phyloP scores from a whole-genome alignment of 2,113 vertebrate genomes.

The Hydrolagus affinis region DNA sequence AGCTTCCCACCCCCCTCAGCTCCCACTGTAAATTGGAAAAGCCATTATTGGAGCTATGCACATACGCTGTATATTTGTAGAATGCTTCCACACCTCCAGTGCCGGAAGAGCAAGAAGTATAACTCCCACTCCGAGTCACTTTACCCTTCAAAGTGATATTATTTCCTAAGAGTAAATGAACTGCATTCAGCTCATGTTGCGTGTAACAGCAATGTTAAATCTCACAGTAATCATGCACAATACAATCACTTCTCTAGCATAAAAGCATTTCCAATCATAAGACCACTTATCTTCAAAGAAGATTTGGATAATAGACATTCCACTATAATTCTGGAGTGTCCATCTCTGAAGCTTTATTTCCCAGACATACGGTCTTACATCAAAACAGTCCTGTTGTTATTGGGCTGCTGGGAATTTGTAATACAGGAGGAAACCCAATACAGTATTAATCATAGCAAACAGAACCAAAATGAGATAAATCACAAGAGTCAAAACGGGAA shows the following conservation, averaged over 20 bases:
- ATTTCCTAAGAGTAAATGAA: too few species aligned
- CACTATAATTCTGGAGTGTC: background rate
- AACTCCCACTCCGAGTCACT: too few species aligned
- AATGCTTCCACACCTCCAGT: too few species aligned
- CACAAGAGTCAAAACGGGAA: slow-evolving; percentile 13
- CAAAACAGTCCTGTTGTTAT: slow-evolving; percentile 4
- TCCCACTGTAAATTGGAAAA: too few species aligned
- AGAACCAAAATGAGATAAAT: slow-evolving; percentile 24
- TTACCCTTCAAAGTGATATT: too few species aligned
- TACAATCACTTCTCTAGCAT: too few species aligned
- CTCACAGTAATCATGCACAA: background rate
- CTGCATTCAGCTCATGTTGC: too few species aligned
- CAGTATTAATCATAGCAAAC: slow-evolving; percentile 31
- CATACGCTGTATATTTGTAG: too few species aligned
- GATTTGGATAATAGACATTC: background rate
- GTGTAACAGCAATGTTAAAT: background rate
- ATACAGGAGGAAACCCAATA: slow-evolving; percentile 23
- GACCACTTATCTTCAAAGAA: background rate
- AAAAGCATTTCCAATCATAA: slow-evolving; percentile 7
- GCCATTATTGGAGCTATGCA: too few species aligned
- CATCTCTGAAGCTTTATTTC: background rate
- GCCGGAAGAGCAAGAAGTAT: too few species aligned
- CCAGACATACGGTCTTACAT: background rate
- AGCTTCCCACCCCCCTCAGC: too few species aligned
- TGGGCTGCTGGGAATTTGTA: slow-evolving; percentile 22